phyloP scores from a whole-genome alignment of 2,888 invertebrate species.

The Hydropsyche betteni region DNA sequence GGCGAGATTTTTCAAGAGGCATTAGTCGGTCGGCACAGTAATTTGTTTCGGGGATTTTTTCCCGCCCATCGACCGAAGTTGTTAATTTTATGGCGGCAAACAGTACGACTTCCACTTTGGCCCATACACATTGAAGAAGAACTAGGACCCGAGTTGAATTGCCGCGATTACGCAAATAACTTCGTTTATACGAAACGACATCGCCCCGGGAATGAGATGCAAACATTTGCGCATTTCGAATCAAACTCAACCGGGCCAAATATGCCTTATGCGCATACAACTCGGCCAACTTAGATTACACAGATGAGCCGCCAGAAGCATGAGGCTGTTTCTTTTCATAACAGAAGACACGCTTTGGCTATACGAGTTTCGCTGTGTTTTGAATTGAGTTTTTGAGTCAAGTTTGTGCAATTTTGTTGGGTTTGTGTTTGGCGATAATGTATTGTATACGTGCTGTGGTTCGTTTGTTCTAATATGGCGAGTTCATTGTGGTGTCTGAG shows the following conservation, averaged over 20 bases:
- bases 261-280: background rate
- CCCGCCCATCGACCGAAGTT: conserved; percentile 38
- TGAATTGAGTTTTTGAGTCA: no score
- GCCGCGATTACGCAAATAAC: conserved; percentile 25
- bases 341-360: no score
- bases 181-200: conserved; percentile 10
- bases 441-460: no score
- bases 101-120: background rate
- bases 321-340: no score
- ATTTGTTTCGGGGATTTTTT: conserved; percentile 41
- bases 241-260: conserved; percentile 8
- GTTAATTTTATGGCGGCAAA: conserved; percentile 38
- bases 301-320: no score
- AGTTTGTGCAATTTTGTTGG: no score
- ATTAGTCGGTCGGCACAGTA: conserved; percentile 39
- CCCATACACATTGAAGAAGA: background rate
- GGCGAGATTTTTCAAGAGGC: conserved; percentile 41
- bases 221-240: conserved; percentile 23
- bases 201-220: background rate
- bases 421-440: no score
- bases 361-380: no score
- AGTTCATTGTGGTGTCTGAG: no score
- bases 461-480: no score
- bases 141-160: background rate
- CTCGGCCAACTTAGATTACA: no score